phyloP scores from a whole-genome alignment of 2,113 vertebrate genomes.

The Sapajus apella region DNA sequence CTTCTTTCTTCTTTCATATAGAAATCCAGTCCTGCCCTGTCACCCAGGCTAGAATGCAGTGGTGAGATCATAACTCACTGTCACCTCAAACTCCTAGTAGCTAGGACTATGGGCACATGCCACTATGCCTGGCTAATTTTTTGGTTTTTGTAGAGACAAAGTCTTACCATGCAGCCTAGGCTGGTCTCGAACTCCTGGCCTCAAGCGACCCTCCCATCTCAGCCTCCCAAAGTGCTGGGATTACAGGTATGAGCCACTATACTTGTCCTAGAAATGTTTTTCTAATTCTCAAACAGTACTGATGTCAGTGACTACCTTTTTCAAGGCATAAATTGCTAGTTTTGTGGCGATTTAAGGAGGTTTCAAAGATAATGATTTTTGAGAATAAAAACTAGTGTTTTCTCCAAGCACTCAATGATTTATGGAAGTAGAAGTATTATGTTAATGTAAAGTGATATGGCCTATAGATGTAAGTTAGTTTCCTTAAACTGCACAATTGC shows the following conservation, averaged over 20 bases:
- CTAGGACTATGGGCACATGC: background rate
- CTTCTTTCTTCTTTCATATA: background rate
- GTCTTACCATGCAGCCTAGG: background rate
- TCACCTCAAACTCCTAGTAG: background rate
- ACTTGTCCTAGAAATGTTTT: background rate
- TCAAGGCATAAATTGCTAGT: background rate
- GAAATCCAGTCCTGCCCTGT: background rate
- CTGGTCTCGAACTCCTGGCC: background rate
- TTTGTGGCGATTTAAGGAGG: background rate
- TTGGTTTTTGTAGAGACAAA: background rate
- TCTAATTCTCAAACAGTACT: background rate
- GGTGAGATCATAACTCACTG: background rate
- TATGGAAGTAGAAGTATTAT: background rate
- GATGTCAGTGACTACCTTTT: background rate
- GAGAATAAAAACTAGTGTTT: conserved; percentile 28
- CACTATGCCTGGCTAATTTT: background rate
- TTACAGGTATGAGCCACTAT: background rate
- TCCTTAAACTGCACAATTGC: conserved; percentile 18
- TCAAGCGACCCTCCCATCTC: background rate
- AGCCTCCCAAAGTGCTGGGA: background rate
- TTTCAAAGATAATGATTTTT: background rate
- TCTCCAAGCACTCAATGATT: background rate
- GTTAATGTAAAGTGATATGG: background rate
- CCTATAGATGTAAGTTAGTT: background rate
- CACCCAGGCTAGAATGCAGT: background rate